A percentile compares a stretch with the other conserved stretches of the same genome.
Evolutionary conservation across 53 echinoderm and acorn worm genomes (phyloP).

Genomic region (Arbacia lixula): DNA sequence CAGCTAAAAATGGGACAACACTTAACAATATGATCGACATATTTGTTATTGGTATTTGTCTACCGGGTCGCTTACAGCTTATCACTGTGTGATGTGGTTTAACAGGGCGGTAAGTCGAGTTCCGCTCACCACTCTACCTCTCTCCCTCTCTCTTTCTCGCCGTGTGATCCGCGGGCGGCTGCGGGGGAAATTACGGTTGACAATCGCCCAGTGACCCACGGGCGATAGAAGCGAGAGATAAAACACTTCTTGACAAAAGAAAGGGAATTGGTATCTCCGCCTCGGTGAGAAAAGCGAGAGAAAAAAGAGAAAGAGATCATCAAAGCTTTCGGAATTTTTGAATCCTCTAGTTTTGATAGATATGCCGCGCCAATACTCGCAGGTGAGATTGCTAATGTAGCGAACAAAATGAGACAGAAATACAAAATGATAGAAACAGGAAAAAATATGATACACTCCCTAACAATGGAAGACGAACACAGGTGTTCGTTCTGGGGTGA

Average conservation of each 20-base stretch:
- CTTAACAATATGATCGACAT: not conserved
- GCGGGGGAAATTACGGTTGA: too few species aligned
- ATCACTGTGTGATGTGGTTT: constrained; percentile 22
- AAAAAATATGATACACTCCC: constrained; percentile 9
- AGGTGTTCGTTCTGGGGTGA: constrained; percentile 22
- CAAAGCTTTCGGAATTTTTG: too few species aligned
- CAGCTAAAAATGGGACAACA: constrained; percentile 8
- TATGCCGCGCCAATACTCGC: constrained; percentile 39
- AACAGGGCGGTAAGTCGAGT: constrained; percentile 24
- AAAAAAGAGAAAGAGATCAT: too few species aligned
- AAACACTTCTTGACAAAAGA: constrained; percentile 44
- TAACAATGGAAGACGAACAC: constrained; percentile 23
- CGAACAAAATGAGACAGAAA: too few species aligned
- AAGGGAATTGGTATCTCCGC: not conserved
- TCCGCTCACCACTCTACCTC: too few species aligned
- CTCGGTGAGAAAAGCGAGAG: constrained; percentile 25
- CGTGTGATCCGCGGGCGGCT: too few species aligned
- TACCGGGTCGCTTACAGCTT: constrained; percentile 3
- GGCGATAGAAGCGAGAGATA: constrained; percentile 26
- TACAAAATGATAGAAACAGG: too few species aligned
- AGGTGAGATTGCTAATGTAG: constrained; percentile 41
- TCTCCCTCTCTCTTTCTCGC: too few species aligned
- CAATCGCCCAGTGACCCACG: constrained; percentile 13
- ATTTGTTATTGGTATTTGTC: constrained; percentile 30
- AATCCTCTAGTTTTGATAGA: constrained; percentile 40